Percentiles rank a stretch among this genome's conserved stretches.
phyloP scores from a whole-genome alignment of 2,113 vertebrate genomes.

The Alouatta palliata region DNA sequence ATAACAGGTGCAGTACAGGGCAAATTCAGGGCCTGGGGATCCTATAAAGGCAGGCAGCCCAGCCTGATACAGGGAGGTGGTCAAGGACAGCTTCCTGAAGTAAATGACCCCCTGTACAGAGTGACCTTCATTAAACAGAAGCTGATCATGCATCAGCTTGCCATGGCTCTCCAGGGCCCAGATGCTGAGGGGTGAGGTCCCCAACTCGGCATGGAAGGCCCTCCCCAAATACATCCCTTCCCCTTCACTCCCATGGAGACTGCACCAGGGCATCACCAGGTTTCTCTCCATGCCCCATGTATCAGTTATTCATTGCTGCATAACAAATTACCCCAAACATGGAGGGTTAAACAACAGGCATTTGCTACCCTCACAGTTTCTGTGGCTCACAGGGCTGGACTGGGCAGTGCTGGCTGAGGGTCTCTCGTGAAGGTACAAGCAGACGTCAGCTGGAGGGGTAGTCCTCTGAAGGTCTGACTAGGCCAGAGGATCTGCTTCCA shows the following conservation, averaged over 20 bases:
- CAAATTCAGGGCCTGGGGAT: too few relatives aligned
- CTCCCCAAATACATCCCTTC: background rate
- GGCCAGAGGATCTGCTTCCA: background rate
- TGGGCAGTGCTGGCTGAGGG: background rate
- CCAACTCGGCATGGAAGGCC: background rate
- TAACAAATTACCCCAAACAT: background rate
- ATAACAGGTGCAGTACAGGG: too few relatives aligned
- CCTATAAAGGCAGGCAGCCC: too few relatives aligned
- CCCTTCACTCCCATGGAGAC: background rate
- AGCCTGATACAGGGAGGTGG: background rate
- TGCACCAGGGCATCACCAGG: too few relatives aligned
- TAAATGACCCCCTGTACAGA: background rate
- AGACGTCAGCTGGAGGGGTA: fast-evolving
- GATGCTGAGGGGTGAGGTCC: background rate
- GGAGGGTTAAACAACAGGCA: background rate
- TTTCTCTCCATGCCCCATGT: background rate
- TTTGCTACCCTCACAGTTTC: background rate
- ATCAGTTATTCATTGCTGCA: background rate
- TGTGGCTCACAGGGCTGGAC: background rate
- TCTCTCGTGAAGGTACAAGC: background rate
- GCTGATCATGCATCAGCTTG: background rate
- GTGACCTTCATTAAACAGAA: background rate
- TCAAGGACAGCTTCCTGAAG: background rate
- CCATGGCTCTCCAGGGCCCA: background rate
- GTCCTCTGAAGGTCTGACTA: background rate